Evolutionary conservation across 2,113 vertebrate species (phyloP).

Genomic region (Sinocyclocheilus anshuiensis): DNA sequence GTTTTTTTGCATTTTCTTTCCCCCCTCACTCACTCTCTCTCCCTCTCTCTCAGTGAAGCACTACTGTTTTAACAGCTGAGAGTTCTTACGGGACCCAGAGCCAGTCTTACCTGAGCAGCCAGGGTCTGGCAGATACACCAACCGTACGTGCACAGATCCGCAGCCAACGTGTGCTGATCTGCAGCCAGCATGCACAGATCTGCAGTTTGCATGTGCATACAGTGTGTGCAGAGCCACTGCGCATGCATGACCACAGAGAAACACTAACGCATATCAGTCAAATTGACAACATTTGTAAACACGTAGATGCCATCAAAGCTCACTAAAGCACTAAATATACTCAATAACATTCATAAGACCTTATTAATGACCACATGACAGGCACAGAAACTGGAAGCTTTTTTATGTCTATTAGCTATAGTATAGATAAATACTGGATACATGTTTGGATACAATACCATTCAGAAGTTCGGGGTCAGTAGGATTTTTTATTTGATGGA

Average conservation of each 20-base stretch:
- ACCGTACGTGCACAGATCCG: conserved; percentile 37
- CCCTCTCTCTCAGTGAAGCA: conserved; percentile 64
- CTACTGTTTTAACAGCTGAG: conserved; percentile 82
- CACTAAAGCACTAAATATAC: background rate
- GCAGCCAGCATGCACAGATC: conserved; percentile 36
- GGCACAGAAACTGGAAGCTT: background rate
- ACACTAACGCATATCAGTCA: background rate
- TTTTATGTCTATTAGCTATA: background rate
- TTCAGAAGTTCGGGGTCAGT: background rate
- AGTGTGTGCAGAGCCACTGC: background rate
- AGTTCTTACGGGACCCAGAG: conserved; percentile 78
- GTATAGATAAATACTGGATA: background rate
- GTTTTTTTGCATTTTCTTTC: conserved; percentile 62
- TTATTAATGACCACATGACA: background rate
- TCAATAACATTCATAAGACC: background rate
- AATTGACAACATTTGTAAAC: background rate
- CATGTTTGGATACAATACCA: background rate
- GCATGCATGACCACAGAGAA: background rate
- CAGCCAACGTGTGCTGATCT: conserved; percentile 18
- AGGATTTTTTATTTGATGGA: too few species aligned
- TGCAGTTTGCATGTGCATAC: conserved; percentile 33
- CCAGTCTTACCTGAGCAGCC: conserved; percentile 71
- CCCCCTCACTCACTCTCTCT: conserved; percentile 61
- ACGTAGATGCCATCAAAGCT: background rate
- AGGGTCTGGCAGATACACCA: conserved; percentile 42